Base-by-base conservation (phyloP, 2,888 invertebrate species). In the Anaspis maculata region DNA sequence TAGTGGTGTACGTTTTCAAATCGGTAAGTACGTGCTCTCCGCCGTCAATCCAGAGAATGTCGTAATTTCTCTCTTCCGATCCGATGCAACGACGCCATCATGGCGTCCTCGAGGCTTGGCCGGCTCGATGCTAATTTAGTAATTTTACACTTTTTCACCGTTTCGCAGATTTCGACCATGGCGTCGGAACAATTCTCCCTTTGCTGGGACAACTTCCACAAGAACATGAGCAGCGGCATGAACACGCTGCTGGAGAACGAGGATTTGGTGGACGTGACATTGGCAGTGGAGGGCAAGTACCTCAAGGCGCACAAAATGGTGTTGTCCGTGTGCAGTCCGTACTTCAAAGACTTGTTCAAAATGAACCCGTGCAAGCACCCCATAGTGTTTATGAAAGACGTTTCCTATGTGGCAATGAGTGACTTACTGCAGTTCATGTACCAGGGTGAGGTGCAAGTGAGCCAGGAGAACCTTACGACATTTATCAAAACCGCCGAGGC, bases 201-300 rank as follows among this genome's bases (percentile, higher is more conserved):
- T 62, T 75, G 77, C 60, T 80, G 80, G 80, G 79, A 79, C 60
- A 79, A 79, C 67, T 79, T 79, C 70, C 78, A 78, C 64, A 75
- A 75, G 44, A 80, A 79, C 59, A 69, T 80, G 52, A 73, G 77
- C 49, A 72, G 73, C 56, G 79, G 78, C 37, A 77, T 80, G 47
- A 77, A 77, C 52, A 56, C 62, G 4, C 41, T 66, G 37, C 39
- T 64, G 16, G 60, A 64, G 46, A 58, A 51, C 36, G 64, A 66
- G 48, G 64, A 65, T 44, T 49, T 66, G 32, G 66, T 66, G n/a
- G 66, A 66, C 48, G 65, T 66, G n/a, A 66, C 66, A 4, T 47
- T 66, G 25, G 65, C 66, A 3, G 62, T 61, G 3, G 65, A 65
- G 44, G 80, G 79, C 19, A 72, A 75, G 59, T 71, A 74, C 48